Evolutionary conservation across 2,888 invertebrate genomes (phyloP), one percentile per base, ranked within the genome.

Genomic region (Xanthorhoe designata): DNA sequence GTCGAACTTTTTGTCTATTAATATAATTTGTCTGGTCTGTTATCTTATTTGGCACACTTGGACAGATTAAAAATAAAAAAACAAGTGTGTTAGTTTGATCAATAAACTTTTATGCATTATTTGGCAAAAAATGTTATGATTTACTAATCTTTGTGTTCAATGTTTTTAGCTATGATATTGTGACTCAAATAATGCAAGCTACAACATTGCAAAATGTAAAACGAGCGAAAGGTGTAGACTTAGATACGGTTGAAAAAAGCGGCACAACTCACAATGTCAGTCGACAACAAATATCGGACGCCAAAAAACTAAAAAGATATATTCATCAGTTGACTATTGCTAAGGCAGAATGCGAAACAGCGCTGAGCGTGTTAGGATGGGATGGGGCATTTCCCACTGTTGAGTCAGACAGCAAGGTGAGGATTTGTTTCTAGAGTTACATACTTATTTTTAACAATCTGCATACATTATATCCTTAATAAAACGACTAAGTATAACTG

Each of bases 151-250:
- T 24, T 24, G 24, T 24, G 7, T 32, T 13, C 13, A 13, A 13
- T 38, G 3, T 42, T 42, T 35, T 42, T 42, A 96, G 97, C 73
- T 97, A 96, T 78, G 97, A 97, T 78, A 97, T 98, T 74, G 97
- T 98, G 5, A 97, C 97, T 52, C 98, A 98, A 94, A 96, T 98
- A 76, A 98, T 98, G 97, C 98, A 98, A 94, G 98, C 98, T 0
- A 98, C 98, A 15, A 97, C 98, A 0, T 95, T 98, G 73, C 97
- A 98, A 89, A 98, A 98, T 83, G 94, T 98, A 68, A 98, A 98
- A 89, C 95, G 97, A 76, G 96, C 97, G 6, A 97, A 97, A 91
- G 98, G 97, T 53, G 92, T 96, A 47, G 96, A 96, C 79, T 92
- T 95, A 49, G 97, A 97, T 73, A 81, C 88, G 0, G 88, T 86